These are phyloP conservation scores for Taeniopygia guttata DNA, from an alignment of 2,797 vertebrate genomes.

Conservation along the genomic window DNA sequence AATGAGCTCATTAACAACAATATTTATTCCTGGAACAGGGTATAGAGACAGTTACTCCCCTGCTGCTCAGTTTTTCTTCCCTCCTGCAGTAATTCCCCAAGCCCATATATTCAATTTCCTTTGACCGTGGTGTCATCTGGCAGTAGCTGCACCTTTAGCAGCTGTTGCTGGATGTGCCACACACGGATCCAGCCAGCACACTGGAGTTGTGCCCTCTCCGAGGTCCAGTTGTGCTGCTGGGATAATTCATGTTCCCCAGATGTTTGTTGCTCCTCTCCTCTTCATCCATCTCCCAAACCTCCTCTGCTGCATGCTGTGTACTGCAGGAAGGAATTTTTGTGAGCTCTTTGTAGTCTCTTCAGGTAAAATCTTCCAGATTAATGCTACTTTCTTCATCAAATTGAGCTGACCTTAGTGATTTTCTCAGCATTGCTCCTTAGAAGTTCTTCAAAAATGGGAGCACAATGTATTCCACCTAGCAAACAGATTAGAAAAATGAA, in stretches of 20 bases:
- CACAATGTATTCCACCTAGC: not conserved
- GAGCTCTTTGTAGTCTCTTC: not conserved
- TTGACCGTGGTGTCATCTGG: not conserved
- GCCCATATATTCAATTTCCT: not conserved
- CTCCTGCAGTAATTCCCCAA: conserved; percentile 23
- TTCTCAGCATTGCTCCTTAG: not conserved
- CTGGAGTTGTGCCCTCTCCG: not conserved
- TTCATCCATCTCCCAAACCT: not conserved
- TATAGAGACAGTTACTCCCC: conserved; percentile 33
- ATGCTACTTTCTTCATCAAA: not conserved
- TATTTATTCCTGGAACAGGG: conserved; percentile 54
- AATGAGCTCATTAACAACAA: conserved; percentile 67
- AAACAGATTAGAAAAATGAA: not conserved
- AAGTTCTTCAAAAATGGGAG: not conserved
- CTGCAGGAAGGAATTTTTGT: not conserved
- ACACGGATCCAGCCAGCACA: not conserved
- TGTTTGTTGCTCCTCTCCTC: not conserved
- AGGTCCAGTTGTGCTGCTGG: not conserved
- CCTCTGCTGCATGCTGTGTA: not conserved
- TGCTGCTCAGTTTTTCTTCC: conserved; percentile 49
- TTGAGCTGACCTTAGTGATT: not conserved
- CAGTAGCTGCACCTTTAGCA: conserved; percentile 20
- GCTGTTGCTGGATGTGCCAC: conserved; percentile 34
- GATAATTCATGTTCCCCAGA: not conserved
- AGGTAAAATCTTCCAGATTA: not conserved